Conservation (phyloP, 2,888 invertebrate genomes). For the Sarcophaga carnaria region DNA sequence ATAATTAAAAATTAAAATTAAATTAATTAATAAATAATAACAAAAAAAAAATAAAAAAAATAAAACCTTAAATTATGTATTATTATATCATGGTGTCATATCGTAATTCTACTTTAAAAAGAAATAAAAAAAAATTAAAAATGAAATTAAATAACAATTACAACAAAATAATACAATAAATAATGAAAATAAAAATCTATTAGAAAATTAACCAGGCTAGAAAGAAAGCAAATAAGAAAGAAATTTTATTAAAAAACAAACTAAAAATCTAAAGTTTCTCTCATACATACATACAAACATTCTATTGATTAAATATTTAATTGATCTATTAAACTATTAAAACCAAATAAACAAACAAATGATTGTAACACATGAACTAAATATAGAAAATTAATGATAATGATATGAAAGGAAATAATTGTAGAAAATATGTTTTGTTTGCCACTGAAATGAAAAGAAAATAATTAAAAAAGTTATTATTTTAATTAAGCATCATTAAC, state of each 20-base stretch:
- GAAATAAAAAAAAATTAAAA: no score
- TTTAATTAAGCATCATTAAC: constrained; percentile 29
- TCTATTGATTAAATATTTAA: constrained; percentile 48
- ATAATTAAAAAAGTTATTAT: constrained; percentile 16
- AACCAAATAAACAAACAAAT: constrained; percentile 7
- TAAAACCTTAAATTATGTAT: constrained; percentile 7
- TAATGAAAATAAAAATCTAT: constrained; percentile 57
- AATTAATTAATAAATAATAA: background rate
- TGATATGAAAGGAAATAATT: background rate
- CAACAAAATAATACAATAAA: constrained; percentile 58
- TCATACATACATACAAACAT: constrained; percentile 16
- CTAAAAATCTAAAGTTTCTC: constrained; percentile 51
- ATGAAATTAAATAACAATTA: constrained; percentile 65
- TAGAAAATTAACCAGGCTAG: constrained; percentile 59
- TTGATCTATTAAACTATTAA: constrained; percentile 37
- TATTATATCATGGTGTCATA: constrained; percentile 82
- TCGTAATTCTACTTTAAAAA: constrained; percentile 78
- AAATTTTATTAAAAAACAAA: constrained; percentile 35
- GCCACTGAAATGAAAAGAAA: constrained; percentile 5
- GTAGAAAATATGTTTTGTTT: constrained; percentile 6
- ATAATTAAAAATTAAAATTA: no score
- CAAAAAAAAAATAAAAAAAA: constrained; percentile 23
- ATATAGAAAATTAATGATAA: background rate
- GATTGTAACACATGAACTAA: background rate
- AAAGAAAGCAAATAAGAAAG: constrained; percentile 20